Percentiles rank a stretch among this genome's conserved stretches.
Conservation (phyloP, 2,113 vertebrate genomes). For the Piaya cayana region DNA sequence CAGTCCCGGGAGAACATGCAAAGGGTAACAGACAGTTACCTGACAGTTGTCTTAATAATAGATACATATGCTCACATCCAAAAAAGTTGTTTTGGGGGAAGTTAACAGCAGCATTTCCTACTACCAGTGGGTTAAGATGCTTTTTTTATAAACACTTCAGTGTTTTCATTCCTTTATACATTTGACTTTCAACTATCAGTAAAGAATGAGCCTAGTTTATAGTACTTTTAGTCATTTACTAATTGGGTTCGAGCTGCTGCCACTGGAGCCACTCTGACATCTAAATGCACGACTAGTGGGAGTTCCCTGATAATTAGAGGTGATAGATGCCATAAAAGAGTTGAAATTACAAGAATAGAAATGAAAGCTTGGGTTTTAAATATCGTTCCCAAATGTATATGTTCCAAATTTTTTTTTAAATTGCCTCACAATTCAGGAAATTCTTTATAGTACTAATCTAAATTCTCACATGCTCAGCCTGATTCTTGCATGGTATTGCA, state of each 20-base stretch:
- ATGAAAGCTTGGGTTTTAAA: not conserved
- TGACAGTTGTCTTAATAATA: not conserved
- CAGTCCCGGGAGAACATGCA: not conserved
- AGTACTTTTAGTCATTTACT: not conserved
- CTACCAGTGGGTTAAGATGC: not conserved
- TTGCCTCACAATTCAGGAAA: not conserved
- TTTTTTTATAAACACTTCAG: not conserved
- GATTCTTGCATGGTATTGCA: not conserved
- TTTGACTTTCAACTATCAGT: not conserved
- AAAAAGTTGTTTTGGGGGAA: not conserved
- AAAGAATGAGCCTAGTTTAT: not conserved
- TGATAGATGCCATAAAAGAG: not conserved
- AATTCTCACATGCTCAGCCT: not conserved
- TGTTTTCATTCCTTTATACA: not conserved
- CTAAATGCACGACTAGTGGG: not conserved
- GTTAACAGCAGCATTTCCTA: not conserved
- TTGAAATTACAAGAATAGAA: not conserved
- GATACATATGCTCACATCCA: not conserved
- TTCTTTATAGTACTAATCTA: not conserved
- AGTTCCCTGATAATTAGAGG: slow-evolving; percentile 12
- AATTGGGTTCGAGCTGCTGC: not conserved
- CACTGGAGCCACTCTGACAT: not conserved
- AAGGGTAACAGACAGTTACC: not conserved
- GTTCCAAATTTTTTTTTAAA: not conserved
- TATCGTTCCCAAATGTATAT: not conserved